Conservation (phyloP, 2,113 vertebrate species). For the Castor canadensis region DNA sequence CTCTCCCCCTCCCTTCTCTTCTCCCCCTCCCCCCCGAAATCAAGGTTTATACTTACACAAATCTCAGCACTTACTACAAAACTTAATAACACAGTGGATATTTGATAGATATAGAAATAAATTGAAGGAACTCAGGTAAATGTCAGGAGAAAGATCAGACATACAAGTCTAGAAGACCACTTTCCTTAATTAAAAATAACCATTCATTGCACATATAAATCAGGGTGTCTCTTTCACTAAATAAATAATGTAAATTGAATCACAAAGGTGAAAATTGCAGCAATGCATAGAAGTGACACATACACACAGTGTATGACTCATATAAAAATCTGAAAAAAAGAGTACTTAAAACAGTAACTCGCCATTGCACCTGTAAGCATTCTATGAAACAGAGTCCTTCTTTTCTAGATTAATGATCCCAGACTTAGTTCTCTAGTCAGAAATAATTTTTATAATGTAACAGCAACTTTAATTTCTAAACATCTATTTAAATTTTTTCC, state of each 20-base stretch:
- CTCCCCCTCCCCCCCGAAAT: neutral
- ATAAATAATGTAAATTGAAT: slow-evolving; percentile 42
- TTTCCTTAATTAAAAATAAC: slow-evolving; percentile 67
- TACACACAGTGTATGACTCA: neutral
- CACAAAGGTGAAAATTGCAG: slow-evolving; percentile 46
- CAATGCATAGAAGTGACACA: slow-evolving; percentile 10
- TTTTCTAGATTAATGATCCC: neutral
- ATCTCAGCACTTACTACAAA: slow-evolving; percentile 7
- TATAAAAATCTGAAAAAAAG: neutral
- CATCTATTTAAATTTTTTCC: neutral
- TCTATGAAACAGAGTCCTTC: neutral
- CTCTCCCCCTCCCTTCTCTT: neutral
- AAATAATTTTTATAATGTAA: slow-evolving; percentile 2
- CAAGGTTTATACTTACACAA: neutral
- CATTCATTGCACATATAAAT: slow-evolving; percentile 58
- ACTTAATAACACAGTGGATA: neutral
- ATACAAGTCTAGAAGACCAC: slow-evolving; percentile 41
- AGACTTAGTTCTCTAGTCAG: neutral
- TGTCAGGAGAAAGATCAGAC: slow-evolving; percentile 36
- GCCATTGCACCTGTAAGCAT: neutral
- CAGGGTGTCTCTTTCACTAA: neutral
- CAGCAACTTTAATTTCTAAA: neutral
- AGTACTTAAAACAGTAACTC: neutral
- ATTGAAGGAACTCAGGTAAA: slow-evolving; percentile 55
- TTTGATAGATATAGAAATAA: slow-evolving; percentile 59